Evolutionary conservation across 2,797 vertebrate genomes (phyloP).

Genomic region (Helostoma temminkii): DNA sequence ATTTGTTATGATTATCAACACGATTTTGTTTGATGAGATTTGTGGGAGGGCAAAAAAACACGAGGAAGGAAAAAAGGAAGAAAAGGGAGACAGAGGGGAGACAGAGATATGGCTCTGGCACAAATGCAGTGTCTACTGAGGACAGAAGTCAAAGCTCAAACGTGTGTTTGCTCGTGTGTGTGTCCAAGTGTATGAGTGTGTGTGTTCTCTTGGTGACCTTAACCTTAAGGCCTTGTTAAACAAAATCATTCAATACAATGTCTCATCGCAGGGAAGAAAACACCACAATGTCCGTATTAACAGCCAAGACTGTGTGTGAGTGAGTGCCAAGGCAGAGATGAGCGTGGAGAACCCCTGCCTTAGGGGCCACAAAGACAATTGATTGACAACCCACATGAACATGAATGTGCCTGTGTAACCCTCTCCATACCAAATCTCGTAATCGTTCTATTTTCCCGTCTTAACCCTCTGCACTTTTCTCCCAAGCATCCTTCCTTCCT

Average conservation of each 20-base stretch:
- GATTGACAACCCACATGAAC: slow-evolving; percentile 75
- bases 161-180: slow-evolving; percentile 40
- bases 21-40: slow-evolving; percentile 42
- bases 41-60: slow-evolving; percentile 62
- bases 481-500: slow-evolving; percentile 23
- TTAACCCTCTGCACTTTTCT: slow-evolving; percentile 24
- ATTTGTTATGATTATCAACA: slow-evolving; percentile 44
- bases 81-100: slow-evolving; percentile 68
- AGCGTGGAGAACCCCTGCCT: slow-evolving; percentile 78
- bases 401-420: slow-evolving; percentile 70
- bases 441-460: slow-evolving; percentile 40
- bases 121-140: slow-evolving; percentile 67
- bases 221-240: slow-evolving; percentile 49
- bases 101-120: slow-evolving; percentile 69
- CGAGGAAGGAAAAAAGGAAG: slow-evolving; percentile 58
- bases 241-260: slow-evolving; percentile 64
- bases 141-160: slow-evolving; percentile 73
- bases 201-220: slow-evolving; percentile 47
- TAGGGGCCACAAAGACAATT: slow-evolving; percentile 71
- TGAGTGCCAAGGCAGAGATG: slow-evolving; percentile 67
- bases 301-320: slow-evolving; percentile 54
- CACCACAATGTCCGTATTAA: slow-evolving; percentile 44
- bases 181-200: slow-evolving; percentile 10
- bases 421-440: slow-evolving; percentile 50
- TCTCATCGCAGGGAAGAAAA: slow-evolving; percentile 64